A percentile compares a stretch with the other conserved stretches of the same genome.
phyloP scores from a whole-genome alignment of 2,797 vertebrate species.

The Cyprinodon diabolis region DNA sequence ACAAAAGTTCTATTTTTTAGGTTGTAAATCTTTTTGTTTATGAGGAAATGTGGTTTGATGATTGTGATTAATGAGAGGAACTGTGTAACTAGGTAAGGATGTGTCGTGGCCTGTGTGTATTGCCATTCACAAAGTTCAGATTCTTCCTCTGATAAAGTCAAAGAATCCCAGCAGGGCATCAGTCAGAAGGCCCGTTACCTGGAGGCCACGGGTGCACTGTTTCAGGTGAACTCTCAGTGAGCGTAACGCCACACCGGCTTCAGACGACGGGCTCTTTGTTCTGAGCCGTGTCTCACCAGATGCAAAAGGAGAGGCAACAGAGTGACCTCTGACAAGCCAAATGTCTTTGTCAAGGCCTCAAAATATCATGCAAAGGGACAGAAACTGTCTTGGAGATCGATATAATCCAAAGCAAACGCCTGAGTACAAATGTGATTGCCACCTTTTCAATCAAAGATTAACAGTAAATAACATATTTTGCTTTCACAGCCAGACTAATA shows the following conservation, averaged over 20 bases:
- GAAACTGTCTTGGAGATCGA: slow-evolving; percentile 22
- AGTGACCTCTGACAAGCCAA: slow-evolving; percentile 46
- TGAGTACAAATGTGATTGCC: not conserved
- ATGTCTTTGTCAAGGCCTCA: slow-evolving; percentile 38
- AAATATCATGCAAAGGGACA: slow-evolving; percentile 35
- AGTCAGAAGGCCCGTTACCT: slow-evolving; percentile 70
- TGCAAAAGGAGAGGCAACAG: slow-evolving; percentile 38
- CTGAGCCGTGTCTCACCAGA: slow-evolving; percentile 66
- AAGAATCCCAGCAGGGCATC: slow-evolving; percentile 65
- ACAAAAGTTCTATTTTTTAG: not conserved
- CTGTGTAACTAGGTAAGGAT: slow-evolving; percentile 60
- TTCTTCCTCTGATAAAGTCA: slow-evolving; percentile 66
- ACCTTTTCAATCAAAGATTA: not conserved
- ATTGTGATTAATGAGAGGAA: slow-evolving; percentile 42
- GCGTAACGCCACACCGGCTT: slow-evolving; percentile 79
- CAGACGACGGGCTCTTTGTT: slow-evolving; percentile 75
- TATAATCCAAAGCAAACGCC: not conserved
- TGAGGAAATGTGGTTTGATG: slow-evolving; percentile 32
- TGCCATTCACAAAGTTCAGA: slow-evolving; percentile 75
- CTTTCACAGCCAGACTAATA: no score
- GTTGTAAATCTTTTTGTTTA: not conserved
- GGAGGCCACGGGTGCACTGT: slow-evolving; percentile 78
- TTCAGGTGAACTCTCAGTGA: slow-evolving; percentile 80
- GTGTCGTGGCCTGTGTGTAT: slow-evolving; percentile 71
- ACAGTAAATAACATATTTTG: no score